phyloP scores from a whole-genome alignment of 2,888 invertebrate species.

The Tachina grossa region DNA sequence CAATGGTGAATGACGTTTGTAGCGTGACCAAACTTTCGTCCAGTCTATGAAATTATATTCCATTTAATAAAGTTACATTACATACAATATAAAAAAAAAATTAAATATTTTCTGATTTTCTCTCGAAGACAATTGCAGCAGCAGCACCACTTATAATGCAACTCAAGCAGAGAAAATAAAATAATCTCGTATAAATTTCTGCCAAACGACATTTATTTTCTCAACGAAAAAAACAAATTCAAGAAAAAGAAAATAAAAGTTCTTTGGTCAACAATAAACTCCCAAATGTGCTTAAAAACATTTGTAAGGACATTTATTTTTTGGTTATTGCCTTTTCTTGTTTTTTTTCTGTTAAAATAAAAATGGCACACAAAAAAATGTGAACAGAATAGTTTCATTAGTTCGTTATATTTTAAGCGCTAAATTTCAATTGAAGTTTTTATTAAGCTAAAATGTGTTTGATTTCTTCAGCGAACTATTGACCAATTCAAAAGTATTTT shows the following conservation, averaged over 20 bases:
- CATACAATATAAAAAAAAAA: background rate
- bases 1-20: background rate
- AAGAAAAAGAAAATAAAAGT: background rate
- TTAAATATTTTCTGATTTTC: slow-evolving; percentile 22
- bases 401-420: slow-evolving; percentile 36
- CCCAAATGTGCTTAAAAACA: slow-evolving; percentile 51
- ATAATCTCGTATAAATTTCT: slow-evolving; percentile 69
- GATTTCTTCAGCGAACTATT: background rate
- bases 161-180: slow-evolving; percentile 79
- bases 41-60: background rate
- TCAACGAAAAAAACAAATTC: background rate
- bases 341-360: background rate
- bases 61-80: background rate
- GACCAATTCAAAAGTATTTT: slow-evolving; percentile 15
- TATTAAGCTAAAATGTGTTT: slow-evolving; percentile 49
- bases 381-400: slow-evolving; percentile 39
- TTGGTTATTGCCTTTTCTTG: slow-evolving; percentile 42
- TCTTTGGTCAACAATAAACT: slow-evolving; percentile 47
- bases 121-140: slow-evolving; percentile 71
- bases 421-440: slow-evolving; percentile 56
- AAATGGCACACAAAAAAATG: background rate
- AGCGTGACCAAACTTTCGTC: background rate
- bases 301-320: slow-evolving; percentile 62
- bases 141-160: slow-evolving; percentile 79
- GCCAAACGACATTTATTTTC: slow-evolving; percentile 46